These are phyloP conservation scores for Microctonus brassicae DNA, from an alignment of 2,888 invertebrate genomes.

Conservation along the genomic window DNA sequence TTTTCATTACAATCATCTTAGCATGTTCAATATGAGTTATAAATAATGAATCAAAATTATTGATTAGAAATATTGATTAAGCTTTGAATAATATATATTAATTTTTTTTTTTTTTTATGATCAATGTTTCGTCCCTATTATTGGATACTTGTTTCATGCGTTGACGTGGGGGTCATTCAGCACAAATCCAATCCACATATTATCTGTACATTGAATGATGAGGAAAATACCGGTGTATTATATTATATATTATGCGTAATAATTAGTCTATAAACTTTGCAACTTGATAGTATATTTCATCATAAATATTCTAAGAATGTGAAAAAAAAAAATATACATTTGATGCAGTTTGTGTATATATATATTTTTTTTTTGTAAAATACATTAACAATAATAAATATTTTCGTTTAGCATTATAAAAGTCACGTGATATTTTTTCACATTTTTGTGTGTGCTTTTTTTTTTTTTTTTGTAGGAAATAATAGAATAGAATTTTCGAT, in stretches of 20 bases:
- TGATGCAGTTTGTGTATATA: too few species aligned
- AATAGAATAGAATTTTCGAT: too few species aligned
- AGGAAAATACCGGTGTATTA: background rate
- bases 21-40: background rate
- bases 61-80: background rate
- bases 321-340: too few species aligned
- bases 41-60: background rate
- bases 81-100: too few species aligned
- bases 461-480: too few species aligned
- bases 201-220: background rate
- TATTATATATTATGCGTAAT: background rate
- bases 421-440: too few species aligned
- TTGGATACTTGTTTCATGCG: background rate
- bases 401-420: too few species aligned
- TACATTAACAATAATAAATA: too few species aligned
- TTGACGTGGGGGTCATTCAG: constrained; percentile 40
- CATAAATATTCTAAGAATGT: too few species aligned
- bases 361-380: too few species aligned
- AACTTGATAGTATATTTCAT: too few species aligned
- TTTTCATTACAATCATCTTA: background rate
- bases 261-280: background rate
- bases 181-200: background rate
- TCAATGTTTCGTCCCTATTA: background rate
- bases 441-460: too few species aligned
- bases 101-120: background rate